phyloP scores from a whole-genome alignment of 2,888 invertebrate species.

The Ceratothoa steindachneri region DNA sequence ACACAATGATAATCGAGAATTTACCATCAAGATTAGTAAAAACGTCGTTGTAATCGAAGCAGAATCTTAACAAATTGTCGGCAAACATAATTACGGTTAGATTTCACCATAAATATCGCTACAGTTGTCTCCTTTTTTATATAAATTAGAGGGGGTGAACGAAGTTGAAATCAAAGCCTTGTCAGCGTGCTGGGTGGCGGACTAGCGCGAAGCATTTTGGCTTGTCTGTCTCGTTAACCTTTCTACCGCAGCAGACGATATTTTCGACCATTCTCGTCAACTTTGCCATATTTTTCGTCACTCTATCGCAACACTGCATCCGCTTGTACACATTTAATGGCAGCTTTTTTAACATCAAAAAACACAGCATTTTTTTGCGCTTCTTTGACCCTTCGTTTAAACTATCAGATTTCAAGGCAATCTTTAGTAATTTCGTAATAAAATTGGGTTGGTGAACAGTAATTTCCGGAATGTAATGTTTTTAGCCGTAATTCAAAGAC shows the following conservation, averaged over 20 bases:
- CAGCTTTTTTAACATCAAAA: too few species aligned
- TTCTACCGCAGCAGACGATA: background rate
- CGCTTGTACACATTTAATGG: too few species aligned
- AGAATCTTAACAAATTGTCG: background rate
- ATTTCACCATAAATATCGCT: background rate
- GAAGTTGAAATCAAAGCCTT: background rate
- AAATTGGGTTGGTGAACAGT: too few species aligned
- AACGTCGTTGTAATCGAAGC: background rate
- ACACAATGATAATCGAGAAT: background rate
- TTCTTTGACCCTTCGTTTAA: too few species aligned
- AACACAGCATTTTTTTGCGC: too few species aligned
- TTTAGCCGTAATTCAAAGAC: too few species aligned
- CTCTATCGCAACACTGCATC: background rate
- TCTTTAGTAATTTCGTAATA: too few species aligned
- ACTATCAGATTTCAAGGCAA: too few species aligned
- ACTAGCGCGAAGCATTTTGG: constrained; percentile 9
- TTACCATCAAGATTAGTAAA: background rate
- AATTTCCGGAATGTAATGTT: too few species aligned
- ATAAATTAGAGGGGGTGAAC: background rate
- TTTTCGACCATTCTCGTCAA: background rate
- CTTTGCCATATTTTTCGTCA: background rate
- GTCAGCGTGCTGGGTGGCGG: constrained; percentile 2
- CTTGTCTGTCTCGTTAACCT: constrained; percentile 9
- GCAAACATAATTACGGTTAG: background rate
- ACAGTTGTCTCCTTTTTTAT: background rate